Percentiles rank a stretch among this genome's conserved stretches.
Conservation (phyloP, 1,140 invertebrate species). For the Drosophila orena region DNA sequence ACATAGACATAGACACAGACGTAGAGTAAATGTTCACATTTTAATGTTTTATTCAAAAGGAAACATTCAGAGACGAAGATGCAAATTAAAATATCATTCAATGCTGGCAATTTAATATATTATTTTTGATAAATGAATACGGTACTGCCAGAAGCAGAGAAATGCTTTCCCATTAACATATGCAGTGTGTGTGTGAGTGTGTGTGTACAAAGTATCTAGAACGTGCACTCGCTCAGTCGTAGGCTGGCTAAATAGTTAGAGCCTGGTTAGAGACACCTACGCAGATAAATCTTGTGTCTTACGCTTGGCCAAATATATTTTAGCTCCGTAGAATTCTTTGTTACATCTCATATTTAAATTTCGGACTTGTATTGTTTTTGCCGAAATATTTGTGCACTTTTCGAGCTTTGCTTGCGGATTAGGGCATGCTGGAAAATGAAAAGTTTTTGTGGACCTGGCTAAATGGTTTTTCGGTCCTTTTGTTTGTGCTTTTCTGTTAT, state of each 20-base stretch:
- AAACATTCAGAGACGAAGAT: constrained; percentile 79
- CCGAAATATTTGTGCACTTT: constrained; percentile 49
- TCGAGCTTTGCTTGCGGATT: constrained; percentile 33
- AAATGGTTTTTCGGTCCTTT: constrained; percentile 31
- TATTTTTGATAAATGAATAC: constrained; percentile 84
- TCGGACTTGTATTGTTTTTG: constrained; percentile 30
- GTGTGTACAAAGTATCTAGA: constrained; percentile 1
- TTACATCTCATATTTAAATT: constrained; percentile 47
- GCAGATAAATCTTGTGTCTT: constrained; percentile 45
- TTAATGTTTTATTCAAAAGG: constrained; percentile 84
- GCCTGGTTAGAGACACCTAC: constrained; percentile 37
- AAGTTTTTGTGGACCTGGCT: constrained; percentile 42
- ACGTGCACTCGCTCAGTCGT: background rate
- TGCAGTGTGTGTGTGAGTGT: constrained; percentile 19
- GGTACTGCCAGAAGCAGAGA: constrained; percentile 21
- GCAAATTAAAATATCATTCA: constrained; percentile 84
- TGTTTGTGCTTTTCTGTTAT: constrained; percentile 21
- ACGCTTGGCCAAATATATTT: constrained; percentile 33
- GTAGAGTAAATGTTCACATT: constrained; percentile 59
- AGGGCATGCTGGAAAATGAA: constrained; percentile 34
- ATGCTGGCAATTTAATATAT: constrained; percentile 83
- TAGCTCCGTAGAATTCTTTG: constrained; percentile 12
- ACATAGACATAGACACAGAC: constrained; percentile 40
- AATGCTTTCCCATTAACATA: constrained; percentile 52
- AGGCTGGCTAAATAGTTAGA: constrained; percentile 17